These are phyloP conservation scores for Pelochelys cantorii DNA, from an alignment of 2,797 vertebrate species.

Conservation along the genomic window DNA sequence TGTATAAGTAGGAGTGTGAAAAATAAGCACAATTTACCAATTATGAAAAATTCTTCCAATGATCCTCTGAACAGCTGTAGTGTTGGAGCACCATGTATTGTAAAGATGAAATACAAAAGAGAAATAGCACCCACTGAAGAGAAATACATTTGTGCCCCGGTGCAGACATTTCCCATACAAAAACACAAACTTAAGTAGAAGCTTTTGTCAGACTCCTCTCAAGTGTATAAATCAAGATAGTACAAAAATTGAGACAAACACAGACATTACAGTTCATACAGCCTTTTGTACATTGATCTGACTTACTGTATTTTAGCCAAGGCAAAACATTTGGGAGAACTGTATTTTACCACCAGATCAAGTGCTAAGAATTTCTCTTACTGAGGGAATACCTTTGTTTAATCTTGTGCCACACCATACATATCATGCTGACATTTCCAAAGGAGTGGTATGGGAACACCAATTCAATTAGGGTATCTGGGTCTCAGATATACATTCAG, in stretches of 20 bases:
- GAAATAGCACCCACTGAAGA: background rate
- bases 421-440: background rate
- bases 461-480: background rate
- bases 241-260: conserved; percentile 3
- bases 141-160: background rate
- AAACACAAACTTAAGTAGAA: background rate
- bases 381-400: conserved; percentile 7
- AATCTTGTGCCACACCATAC: background rate
- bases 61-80: conserved; percentile 9
- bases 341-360: conserved; percentile 43
- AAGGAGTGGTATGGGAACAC: background rate
- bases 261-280: conserved; percentile 18
- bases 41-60: background rate
- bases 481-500: background rate
- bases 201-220: background rate
- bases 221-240: background rate
- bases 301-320: conserved; percentile 6
- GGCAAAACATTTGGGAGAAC: background rate
- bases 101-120: background rate
- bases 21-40: background rate
- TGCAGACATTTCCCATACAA: background rate
- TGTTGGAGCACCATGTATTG: background rate
- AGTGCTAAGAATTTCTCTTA: conserved; percentile 24
- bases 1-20: background rate
- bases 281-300: conserved; percentile 27